Base-by-base conservation (phyloP, 2,113 vertebrate genomes). In the Sardina pilchardus region DNA sequence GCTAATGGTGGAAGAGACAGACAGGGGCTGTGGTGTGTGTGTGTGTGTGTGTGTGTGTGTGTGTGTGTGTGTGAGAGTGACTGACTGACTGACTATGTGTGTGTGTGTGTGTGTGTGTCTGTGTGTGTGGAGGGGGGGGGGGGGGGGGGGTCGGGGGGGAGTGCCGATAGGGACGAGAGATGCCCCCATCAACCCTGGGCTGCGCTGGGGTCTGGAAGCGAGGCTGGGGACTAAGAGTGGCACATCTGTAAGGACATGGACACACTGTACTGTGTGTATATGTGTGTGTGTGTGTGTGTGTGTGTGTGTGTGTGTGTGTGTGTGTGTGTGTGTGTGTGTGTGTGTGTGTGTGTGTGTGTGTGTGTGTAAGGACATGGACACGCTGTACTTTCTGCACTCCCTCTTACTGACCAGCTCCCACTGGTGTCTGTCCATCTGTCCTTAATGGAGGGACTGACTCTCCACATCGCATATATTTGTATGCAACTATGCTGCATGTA, bases 1-100 rank as follows among this genome's bases (percentile, higher is more conserved):
- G 19, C 84, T 87, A 88, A 90, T 88, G 84, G 87, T 88, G 84
- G 87, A 88, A 56, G 48, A 82, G 84, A 82, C 34, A 71, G 36
- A 39, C 47, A 48, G 47, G 47, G 7, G 48, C 48, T 16, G 48
- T 12, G 48, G 48, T 50, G 48, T 1, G 48, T 50, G 14, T 17
- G 48, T 50, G 48, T 42, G 39, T 42, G 39, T 42, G 39, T 42
- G 39, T 42, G 1, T 42, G 39, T 2, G 39, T 42, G 39, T 42
- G 1, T 42, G 39, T 42, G 0, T 42, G 39, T 42, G 39, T 42
- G 39, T 42, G n/a, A n/a, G n/a, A n/a, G n/a, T n/a, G n/a, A n/a
- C n/a, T n/a, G n/a, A n/a, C n/a, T n/a, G n/a, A n/a, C n/a, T n/a
- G n/a, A n/a, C n/a, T n/a, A n/a, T n/a, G n/a, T 1, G 39, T 42